phyloP scores from a whole-genome alignment of 2,113 vertebrate genomes.

The Phyllostomus hastatus region DNA sequence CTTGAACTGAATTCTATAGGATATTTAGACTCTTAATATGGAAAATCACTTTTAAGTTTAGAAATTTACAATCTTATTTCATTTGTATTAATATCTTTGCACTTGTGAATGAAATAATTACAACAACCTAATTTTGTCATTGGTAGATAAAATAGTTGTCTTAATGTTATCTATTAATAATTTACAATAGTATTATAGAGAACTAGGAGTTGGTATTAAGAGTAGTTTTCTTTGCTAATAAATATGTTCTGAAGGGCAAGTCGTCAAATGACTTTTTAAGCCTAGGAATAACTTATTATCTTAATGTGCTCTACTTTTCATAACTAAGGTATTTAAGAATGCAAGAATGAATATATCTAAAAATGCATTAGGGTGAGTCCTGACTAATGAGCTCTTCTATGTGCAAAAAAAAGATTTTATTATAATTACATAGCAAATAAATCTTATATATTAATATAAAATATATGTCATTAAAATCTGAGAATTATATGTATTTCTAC shows the following conservation, averaged over 20 bases:
- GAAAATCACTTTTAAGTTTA: background rate
- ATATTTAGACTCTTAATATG: background rate
- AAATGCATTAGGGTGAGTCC: background rate
- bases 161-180: slow-evolving; percentile 12
- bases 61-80: background rate
- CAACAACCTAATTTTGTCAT: background rate
- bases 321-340: background rate
- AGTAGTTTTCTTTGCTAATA: background rate
- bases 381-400: background rate
- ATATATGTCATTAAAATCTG: background rate
- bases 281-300: background rate
- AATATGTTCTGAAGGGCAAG: background rate
- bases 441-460: background rate
- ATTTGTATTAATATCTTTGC: background rate
- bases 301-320: background rate
- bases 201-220: background rate
- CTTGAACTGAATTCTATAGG: slow-evolving; percentile 64
- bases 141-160: background rate
- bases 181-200: background rate
- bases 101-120: background rate
- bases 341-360: background rate
- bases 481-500: background rate
- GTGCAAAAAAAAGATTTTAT: background rate
- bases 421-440: background rate
- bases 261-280: background rate